Evolutionary conservation across 2,888 invertebrate genomes (phyloP).

Genomic region (Agrenia bidenticulata): DNA sequence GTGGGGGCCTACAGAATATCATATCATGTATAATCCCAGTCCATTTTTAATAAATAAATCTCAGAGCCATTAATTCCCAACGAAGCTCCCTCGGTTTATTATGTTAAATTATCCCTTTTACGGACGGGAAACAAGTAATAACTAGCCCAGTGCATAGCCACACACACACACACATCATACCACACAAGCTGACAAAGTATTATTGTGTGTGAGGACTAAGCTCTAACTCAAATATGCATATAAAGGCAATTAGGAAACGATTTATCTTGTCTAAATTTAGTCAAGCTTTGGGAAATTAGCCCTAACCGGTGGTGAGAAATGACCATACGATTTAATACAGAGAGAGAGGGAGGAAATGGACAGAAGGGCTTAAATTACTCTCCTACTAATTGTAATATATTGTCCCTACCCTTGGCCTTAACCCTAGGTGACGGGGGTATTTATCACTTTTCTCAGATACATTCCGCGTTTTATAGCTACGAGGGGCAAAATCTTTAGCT

Average conservation of each 20-base stretch:
- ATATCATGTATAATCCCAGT: too few species aligned
- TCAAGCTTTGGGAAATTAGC: neutral
- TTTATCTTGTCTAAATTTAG: conserved; percentile 21
- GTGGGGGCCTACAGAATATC: too few species aligned
- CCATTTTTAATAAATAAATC: conserved; percentile 3
- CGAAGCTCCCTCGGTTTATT: neutral
- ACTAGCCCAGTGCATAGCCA: neutral
- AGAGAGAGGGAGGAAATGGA: too few species aligned
- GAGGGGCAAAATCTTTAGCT: too few species aligned
- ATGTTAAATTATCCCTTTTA: conserved; percentile 20
- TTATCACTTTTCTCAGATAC: too few species aligned
- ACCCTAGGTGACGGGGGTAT: too few species aligned
- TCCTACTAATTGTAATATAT: too few species aligned
- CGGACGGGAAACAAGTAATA: conserved; percentile 16
- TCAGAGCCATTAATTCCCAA: neutral
- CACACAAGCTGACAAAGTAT: neutral
- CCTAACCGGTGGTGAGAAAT: too few species aligned
- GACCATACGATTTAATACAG: too few species aligned
- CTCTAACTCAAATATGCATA: conserved; percentile 8
- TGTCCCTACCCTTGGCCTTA: too few species aligned
- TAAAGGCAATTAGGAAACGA: conserved; percentile 17
- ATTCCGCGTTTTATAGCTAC: too few species aligned
- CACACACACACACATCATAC: neutral
- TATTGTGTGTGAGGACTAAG: neutral
- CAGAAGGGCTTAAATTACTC: too few species aligned